A percentile compares a stretch with the other conserved stretches of the same genome.
These are phyloP conservation scores for Gymnothorax reevesii DNA, from an alignment of 2,797 vertebrate genomes.

Conservation along the genomic window DNA sequence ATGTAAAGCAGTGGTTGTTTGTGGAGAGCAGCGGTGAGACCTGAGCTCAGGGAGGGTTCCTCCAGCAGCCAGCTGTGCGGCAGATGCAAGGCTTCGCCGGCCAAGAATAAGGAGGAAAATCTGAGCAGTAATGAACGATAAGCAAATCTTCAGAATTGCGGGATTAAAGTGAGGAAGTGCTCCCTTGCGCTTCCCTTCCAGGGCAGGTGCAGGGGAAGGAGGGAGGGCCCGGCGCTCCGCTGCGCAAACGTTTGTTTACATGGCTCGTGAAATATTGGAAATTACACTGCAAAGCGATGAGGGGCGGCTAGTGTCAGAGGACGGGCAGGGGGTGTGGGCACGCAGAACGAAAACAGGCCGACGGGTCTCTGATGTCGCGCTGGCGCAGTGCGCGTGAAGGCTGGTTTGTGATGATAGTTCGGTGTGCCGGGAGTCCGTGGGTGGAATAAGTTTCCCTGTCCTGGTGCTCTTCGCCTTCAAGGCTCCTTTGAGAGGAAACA, in stretches of 20 bases:
- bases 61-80: conserved; percentile 66
- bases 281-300: conserved; percentile 61
- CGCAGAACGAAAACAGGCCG: background rate
- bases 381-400: conserved; percentile 16
- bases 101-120: conserved; percentile 55
- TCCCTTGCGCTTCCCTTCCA: conserved; percentile 36
- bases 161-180: conserved; percentile 43
- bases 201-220: conserved; percentile 44
- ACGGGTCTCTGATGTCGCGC: conserved; percentile 6
- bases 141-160: conserved; percentile 52
- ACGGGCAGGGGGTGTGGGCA: conserved; percentile 30
- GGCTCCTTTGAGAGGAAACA: conserved; percentile 60
- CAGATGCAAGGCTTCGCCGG: conserved; percentile 70
- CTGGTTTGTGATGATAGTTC: background rate
- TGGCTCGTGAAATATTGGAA: conserved; percentile 60
- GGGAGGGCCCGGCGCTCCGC: conserved; percentile 33
- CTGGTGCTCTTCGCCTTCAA: conserved; percentile 60
- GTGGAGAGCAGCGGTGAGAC: background rate
- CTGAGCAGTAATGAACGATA: conserved; percentile 56
- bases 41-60: background rate
- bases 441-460: conserved; percentile 55
- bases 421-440: conserved; percentile 17
- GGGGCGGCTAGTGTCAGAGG: conserved; percentile 55
- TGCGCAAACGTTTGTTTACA: conserved; percentile 64
- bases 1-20: background rate